Conservation (phyloP, 2,113 vertebrate genomes). For the Eublepharis macularius region DNA sequence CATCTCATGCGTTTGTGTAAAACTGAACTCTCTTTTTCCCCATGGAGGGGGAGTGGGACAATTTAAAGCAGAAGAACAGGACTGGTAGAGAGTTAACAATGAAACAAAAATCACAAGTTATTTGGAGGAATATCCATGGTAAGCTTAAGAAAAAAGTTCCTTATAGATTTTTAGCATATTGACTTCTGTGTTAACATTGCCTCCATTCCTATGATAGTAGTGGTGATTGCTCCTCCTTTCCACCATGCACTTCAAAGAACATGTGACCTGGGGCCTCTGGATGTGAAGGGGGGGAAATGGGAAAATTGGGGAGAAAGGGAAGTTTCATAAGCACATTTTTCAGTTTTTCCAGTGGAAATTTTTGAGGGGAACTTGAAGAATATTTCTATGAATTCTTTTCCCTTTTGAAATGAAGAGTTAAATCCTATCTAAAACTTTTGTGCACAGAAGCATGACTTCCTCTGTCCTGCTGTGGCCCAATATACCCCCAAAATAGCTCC, state of each 20-base stretch:
- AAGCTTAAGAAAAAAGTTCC: background rate
- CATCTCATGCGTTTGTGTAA: background rate
- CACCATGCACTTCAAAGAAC: background rate
- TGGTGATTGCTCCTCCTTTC: background rate
- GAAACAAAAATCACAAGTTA: background rate
- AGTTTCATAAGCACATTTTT: too few relatives aligned
- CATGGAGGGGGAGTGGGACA: background rate
- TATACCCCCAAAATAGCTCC: too few relatives aligned
- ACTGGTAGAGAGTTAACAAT: background rate
- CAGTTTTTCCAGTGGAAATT: too few relatives aligned
- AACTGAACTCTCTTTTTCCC: background rate
- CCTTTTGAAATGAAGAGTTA: too few relatives aligned
- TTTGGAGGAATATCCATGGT: background rate
- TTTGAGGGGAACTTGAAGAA: too few relatives aligned
- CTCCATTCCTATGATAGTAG: too few relatives aligned
- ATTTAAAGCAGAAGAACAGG: background rate
- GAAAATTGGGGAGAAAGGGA: too few relatives aligned
- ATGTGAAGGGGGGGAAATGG: too few relatives aligned
- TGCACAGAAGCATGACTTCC: too few relatives aligned
- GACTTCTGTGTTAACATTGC: background rate
- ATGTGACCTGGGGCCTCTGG: background rate
- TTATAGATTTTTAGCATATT: background rate
- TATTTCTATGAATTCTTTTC: too few relatives aligned
- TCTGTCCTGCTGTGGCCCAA: too few relatives aligned
- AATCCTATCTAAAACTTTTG: too few relatives aligned